Percentiles rank a stretch among this genome's conserved stretches.
Evolutionary conservation across 2,888 invertebrate genomes (phyloP).

Genomic region (Drosophila histrio): DNA sequence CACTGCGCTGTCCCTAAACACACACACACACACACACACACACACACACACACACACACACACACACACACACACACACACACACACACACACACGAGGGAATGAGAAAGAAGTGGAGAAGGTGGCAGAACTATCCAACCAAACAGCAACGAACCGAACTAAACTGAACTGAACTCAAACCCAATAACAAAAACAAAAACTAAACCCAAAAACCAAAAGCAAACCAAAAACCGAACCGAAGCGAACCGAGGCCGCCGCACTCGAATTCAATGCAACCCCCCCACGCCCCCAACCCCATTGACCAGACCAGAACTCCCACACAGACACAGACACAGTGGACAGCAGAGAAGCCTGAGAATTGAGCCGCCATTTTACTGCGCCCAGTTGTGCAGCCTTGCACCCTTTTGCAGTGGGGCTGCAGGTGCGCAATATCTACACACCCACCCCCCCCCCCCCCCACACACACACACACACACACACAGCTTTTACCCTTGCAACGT

Average conservation of each 20-base stretch:
- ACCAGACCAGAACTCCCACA: not conserved
- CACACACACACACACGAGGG: not conserved
- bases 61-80: not conserved
- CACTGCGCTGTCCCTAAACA: slow-evolving; percentile 1
- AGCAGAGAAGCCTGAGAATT: slow-evolving; percentile 34
- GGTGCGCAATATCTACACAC: slow-evolving; percentile 33
- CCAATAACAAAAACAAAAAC: slow-evolving; percentile 15
- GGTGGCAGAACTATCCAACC: not conserved
- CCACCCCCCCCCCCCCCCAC: not conserved
- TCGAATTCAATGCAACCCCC: slow-evolving; percentile 22
- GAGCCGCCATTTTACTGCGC: slow-evolving; percentile 73
- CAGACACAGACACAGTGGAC: slow-evolving; percentile 19
- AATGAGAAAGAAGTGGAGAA: not conserved
- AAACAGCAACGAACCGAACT: slow-evolving; percentile 23
- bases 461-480: slow-evolving; percentile 1
- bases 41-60: not conserved
- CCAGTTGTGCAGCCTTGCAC: slow-evolving; percentile 59
- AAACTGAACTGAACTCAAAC: slow-evolving; percentile 9
- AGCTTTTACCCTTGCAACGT: slow-evolving; percentile 12
- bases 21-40: not conserved
- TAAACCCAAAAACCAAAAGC: slow-evolving; percentile 22
- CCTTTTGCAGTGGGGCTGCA: slow-evolving; percentile 52
- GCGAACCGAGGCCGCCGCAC: slow-evolving; percentile 34
- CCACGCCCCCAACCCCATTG: not conserved
- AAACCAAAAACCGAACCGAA: slow-evolving; percentile 36